Percentiles rank a stretch among this genome's conserved stretches.
Conservation (phyloP, 2,888 invertebrate genomes). For the Villa cingulata region DNA sequence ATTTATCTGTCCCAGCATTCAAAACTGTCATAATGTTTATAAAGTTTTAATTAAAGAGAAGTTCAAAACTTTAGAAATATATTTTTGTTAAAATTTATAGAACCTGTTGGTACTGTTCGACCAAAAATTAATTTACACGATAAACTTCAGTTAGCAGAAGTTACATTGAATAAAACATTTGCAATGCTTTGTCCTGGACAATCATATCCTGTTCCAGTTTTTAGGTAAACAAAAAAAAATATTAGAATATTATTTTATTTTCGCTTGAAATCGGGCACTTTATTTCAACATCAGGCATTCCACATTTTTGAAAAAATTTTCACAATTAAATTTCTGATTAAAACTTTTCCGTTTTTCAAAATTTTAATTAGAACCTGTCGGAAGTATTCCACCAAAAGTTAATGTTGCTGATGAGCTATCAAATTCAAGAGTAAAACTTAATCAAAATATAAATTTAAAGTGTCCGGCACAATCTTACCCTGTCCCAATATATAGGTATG, state of each 20-base stretch:
- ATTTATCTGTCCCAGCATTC: not conserved
- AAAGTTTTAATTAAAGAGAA: slow-evolving; percentile 25
- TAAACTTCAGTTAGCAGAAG: slow-evolving; percentile 42
- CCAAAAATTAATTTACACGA: slow-evolving; percentile 58
- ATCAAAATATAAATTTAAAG: slow-evolving; percentile 46
- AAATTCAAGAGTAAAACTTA: slow-evolving; percentile 38
- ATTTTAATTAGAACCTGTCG: slow-evolving; percentile 36
- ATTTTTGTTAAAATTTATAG: slow-evolving; percentile 21
- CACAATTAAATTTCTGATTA: slow-evolving; percentile 26
- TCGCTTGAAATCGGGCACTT: no score
- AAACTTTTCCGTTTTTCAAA: not conserved
- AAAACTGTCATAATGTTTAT: slow-evolving; percentile 25
- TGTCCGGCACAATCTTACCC: slow-evolving; percentile 68
- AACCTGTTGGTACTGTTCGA: slow-evolving; percentile 40
- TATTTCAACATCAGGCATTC: no score
- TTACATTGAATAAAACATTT: slow-evolving; percentile 39
- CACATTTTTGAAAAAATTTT: no score
- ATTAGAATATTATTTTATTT: no score
- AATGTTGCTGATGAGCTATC: slow-evolving; percentile 50
- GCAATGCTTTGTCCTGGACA: slow-evolving; percentile 61
- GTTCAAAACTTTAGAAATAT: not conserved
- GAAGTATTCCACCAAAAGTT: slow-evolving; percentile 47
- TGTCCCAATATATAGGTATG: slow-evolving; percentile 49
- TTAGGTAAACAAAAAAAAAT: slow-evolving; percentile 40
- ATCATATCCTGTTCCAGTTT: slow-evolving; percentile 57